phyloP scores from a whole-genome alignment of 2,888 invertebrate genomes.

The Andrena hattorfiana region DNA sequence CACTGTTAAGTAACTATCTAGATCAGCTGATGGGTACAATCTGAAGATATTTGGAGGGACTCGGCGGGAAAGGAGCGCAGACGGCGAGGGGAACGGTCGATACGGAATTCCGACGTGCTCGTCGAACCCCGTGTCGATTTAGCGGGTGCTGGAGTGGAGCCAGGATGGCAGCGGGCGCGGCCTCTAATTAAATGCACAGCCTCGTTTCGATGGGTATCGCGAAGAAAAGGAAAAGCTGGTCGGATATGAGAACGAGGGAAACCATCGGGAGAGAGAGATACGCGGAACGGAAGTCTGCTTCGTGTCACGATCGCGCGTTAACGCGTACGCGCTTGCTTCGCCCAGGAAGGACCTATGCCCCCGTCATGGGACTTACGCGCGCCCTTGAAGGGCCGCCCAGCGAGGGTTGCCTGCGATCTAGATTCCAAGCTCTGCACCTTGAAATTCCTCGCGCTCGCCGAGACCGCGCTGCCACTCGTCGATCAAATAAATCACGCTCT shows the following conservation, averaged over 20 bases:
- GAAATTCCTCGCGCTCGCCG: slow-evolving; percentile 18
- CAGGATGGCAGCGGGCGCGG: slow-evolving; percentile 23
- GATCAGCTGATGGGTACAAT: too few relatives aligned
- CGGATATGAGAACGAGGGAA: slow-evolving; percentile 72
- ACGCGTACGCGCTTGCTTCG: slow-evolving; percentile 19
- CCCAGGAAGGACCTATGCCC: slow-evolving; percentile 35
- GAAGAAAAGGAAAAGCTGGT: slow-evolving; percentile 74
- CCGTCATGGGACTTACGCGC: slow-evolving; percentile 64
- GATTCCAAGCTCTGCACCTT: slow-evolving; percentile 37
- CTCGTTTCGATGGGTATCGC: slow-evolving; percentile 74
- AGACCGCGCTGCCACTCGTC: slow-evolving; percentile 4
- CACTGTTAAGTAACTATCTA: too few relatives aligned
- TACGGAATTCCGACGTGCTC: too few relatives aligned
- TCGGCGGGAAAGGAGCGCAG: too few relatives aligned
- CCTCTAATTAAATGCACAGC: slow-evolving; percentile 74
- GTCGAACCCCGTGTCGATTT: too few relatives aligned
- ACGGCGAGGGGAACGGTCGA: too few relatives aligned
- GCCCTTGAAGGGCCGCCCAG: slow-evolving; percentile 61
- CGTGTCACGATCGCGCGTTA: slow-evolving; percentile 72
- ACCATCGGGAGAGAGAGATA: slow-evolving; percentile 43
- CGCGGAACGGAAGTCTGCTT: slow-evolving; percentile 71
- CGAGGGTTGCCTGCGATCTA: slow-evolving; percentile 48
- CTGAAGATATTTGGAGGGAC: too few relatives aligned
- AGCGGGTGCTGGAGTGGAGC: neutral
- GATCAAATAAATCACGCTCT: slow-evolving; percentile 43